Evolutionary conservation across 2,888 invertebrate genomes (phyloP).

Genomic region (Synanthedon formicaeformis): DNA sequence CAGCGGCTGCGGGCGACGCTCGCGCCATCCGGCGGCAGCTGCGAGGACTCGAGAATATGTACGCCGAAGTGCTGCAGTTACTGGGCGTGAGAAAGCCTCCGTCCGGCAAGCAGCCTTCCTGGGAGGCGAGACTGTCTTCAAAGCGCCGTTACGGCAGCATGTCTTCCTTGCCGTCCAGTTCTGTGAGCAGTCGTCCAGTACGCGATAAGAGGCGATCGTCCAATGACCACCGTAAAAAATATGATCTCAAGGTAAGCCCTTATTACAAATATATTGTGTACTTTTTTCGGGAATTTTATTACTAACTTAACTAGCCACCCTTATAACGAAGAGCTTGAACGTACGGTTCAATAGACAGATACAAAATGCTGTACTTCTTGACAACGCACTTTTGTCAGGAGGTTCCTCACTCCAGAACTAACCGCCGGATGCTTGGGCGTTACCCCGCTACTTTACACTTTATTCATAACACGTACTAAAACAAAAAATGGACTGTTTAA

Average conservation of each 20-base stretch:
- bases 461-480: no score
- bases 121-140: slow-evolving; percentile 65
- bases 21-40: slow-evolving; percentile 83
- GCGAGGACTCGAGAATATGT: slow-evolving; percentile 88
- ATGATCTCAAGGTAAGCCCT: slow-evolving; percentile 73
- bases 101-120: slow-evolving; percentile 57
- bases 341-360: no score
- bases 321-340: no score
- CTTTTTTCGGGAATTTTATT: no score
- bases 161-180: slow-evolving; percentile 85
- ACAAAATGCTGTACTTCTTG: no score
- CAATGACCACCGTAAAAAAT: slow-evolving; percentile 79
- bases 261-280: no score
- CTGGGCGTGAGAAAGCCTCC: slow-evolving; percentile 45
- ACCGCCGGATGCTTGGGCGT: no score
- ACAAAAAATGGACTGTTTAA: no score
- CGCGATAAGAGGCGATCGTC: slow-evolving; percentile 77
- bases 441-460: no score
- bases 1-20: slow-evolving; percentile 81
- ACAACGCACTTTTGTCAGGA: background rate
- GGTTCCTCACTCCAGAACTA: no score
- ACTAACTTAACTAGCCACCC: no score
- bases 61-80: slow-evolving; percentile 79
- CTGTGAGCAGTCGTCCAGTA: slow-evolving; percentile 82
- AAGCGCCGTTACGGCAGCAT: slow-evolving; percentile 82